Conservation (phyloP, 2,113 vertebrate species). For the Atrichornis clamosus region DNA sequence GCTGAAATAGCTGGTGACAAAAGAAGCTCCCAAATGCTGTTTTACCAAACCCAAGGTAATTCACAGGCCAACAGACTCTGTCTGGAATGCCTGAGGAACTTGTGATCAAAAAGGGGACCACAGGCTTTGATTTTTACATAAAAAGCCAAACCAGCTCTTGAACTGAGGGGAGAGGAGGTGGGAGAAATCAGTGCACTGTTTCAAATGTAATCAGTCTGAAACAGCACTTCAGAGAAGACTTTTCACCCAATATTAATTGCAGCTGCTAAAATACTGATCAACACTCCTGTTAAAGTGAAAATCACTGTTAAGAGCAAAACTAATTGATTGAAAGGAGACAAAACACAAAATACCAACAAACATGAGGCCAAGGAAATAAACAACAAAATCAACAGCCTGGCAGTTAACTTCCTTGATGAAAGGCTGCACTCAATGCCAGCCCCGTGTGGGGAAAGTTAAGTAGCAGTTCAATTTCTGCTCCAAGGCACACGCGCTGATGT, state of each 20-base stretch:
- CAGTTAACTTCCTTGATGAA: neutral
- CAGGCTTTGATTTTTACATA: neutral
- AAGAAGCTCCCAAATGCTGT: neutral
- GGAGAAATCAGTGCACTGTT: neutral
- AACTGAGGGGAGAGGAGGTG: neutral
- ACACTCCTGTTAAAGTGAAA: neutral
- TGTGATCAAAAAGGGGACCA: neutral
- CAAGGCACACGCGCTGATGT: neutral
- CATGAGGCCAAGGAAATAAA: neutral
- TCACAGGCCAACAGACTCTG: neutral
- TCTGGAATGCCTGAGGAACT: neutral
- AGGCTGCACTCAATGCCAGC: neutral
- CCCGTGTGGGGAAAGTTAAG: neutral
- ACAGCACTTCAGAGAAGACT: neutral
- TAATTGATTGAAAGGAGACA: neutral
- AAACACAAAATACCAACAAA: neutral
- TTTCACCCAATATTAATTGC: neutral
- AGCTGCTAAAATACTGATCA: neutral
- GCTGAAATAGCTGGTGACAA: neutral
- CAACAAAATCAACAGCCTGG: neutral
- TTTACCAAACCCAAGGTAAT: neutral
- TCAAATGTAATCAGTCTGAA: neutral
- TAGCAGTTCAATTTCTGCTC: neutral
- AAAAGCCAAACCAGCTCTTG: neutral
- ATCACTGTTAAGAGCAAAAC: neutral